phyloP scores from a whole-genome alignment of 2,113 vertebrate species.

The Tupaia tana region DNA sequence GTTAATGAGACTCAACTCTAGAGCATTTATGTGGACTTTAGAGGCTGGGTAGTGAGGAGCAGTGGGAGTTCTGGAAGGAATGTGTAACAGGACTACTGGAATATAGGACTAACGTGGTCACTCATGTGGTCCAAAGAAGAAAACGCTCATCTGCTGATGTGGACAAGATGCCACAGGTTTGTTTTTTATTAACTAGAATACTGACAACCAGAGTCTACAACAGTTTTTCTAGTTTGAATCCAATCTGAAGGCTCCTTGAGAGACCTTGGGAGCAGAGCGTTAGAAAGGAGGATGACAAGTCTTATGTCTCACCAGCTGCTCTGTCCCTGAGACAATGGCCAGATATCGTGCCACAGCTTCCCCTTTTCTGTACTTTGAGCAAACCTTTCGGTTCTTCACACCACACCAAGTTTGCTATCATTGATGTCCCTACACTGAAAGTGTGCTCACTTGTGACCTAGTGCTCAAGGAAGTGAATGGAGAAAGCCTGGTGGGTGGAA shows the following conservation, averaged over 20 bases:
- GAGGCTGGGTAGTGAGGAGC: neutral
- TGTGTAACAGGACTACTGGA: neutral
- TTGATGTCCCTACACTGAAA: neutral
- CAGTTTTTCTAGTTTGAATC: neutral
- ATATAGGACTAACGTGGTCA: neutral
- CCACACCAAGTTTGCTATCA: neutral
- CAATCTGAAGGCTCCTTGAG: neutral
- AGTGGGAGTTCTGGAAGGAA: neutral
- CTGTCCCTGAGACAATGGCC: neutral
- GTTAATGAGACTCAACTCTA: neutral
- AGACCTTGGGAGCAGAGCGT: neutral
- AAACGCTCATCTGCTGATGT: neutral
- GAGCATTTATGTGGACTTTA: neutral
- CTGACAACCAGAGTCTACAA: neutral
- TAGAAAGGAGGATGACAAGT: neutral
- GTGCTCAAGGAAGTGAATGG: neutral
- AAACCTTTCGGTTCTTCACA: neutral
- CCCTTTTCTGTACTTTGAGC: slow-evolving; percentile 36
- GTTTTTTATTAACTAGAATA: neutral
- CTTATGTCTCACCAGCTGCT: neutral
- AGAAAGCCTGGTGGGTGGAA: neutral
- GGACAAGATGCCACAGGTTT: neutral
- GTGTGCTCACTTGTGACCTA: neutral
- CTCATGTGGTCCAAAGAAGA: neutral
- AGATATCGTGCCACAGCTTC: neutral